Percentiles rank a stretch among this genome's conserved stretches.
These are phyloP conservation scores for Gymnogyps californianus DNA, from an alignment of 2,113 vertebrate species.

Conservation along the genomic window DNA sequence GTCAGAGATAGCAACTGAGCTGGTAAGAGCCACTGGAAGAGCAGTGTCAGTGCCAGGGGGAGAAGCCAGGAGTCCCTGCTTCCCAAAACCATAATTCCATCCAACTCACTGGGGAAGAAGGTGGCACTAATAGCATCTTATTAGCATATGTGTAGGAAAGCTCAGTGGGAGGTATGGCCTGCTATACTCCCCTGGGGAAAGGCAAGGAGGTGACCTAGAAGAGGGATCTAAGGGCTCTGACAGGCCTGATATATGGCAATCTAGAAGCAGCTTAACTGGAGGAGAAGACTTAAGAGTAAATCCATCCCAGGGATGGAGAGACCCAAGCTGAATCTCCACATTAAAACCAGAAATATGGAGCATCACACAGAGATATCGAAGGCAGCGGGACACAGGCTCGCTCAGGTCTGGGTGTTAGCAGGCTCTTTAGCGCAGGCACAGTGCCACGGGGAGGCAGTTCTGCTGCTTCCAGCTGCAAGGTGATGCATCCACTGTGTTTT, in stretches of 20 bases:
- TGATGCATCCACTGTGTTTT: background rate
- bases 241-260: background rate
- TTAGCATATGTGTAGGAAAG: background rate
- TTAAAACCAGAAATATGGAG: background rate
- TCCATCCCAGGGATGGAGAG: background rate
- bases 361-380: rapidly evolving
- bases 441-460: background rate
- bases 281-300: background rate
- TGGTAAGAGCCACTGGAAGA: background rate
- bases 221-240: background rate
- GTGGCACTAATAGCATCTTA: background rate
- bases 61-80: background rate
- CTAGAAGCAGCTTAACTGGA: background rate
- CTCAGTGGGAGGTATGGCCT: background rate
- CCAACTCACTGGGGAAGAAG: background rate
- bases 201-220: conserved; percentile 9
- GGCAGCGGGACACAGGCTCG: background rate
- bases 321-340: background rate
- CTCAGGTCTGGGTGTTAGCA: background rate
- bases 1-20: background rate
- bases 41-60: background rate
- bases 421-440: background rate
- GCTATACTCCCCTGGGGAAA: background rate
- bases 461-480: background rate
- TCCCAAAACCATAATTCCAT: background rate